Percentiles rank a stretch among this genome's conserved stretches.
Evolutionary conservation across 23 tunicate species (phyloP).

Genomic region (Styela clava): DNA sequence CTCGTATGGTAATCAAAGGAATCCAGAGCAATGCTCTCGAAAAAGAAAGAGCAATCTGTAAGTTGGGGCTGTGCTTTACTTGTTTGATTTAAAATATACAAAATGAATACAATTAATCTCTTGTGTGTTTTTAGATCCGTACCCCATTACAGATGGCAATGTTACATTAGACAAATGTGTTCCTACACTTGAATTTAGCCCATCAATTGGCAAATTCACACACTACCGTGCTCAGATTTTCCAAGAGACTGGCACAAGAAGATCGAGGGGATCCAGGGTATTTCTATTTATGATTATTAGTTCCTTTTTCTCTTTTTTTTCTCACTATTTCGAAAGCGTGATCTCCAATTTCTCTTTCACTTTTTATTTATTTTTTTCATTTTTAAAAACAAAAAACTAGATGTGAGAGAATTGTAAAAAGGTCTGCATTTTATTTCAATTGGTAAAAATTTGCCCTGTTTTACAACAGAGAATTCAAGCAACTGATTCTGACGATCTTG

Average conservation of each 20-base stretch:
- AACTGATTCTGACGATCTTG: background rate
- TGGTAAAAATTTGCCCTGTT: no score
- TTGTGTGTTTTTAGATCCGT: constrained; percentile 4
- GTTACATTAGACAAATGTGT: background rate
- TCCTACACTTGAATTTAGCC: background rate
- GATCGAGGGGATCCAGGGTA: background rate
- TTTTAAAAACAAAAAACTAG: no score
- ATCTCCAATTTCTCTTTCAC: background rate
- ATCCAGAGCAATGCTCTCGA: constrained; percentile 4
- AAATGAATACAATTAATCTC: no score
- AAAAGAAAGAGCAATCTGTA: constrained; percentile 24
- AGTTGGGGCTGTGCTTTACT: background rate
- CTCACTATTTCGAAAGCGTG: background rate
- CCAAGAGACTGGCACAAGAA: background rate
- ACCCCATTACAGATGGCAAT: background rate
- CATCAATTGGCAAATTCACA: background rate
- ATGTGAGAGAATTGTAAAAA: no score
- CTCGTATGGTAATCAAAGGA: constrained; percentile 12
- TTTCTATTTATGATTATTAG: no score
- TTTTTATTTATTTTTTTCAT: no score
- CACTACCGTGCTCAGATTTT: background rate
- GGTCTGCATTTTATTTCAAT: no score
- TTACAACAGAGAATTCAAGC: background rate
- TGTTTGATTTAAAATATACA: no score
- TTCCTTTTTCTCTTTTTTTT: background rate